Evolutionary conservation across 2,113 vertebrate species (phyloP), one percentile per base, ranked within the genome.

Genomic region (Uria aalge): DNA sequence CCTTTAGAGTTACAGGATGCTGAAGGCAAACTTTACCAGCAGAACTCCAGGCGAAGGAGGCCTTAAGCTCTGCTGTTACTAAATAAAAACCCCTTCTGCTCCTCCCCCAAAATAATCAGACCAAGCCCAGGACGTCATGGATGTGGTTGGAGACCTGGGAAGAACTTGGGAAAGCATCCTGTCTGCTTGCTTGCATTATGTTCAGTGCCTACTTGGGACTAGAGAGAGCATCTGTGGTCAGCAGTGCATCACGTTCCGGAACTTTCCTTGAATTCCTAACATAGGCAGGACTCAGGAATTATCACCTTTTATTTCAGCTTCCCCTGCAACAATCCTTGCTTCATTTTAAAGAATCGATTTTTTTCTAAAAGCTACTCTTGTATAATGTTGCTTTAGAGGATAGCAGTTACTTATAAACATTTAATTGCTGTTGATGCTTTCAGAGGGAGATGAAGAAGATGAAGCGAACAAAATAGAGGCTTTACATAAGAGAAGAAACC

Each of bases 401-500:
- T 11, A 34, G 30, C 34, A 43, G 71, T 53, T 92, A 16, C 43
- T 97, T 79, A n/a, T 30, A 93, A 77, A 85, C 20, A 11, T 17
- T 72, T 90, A 88, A 16, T 91, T 77, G 20, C 41, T 85, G 21
- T 81, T 94, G 73, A 38, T 96, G 55, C 89, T 96, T 89, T 88
- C 97, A 99, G 99, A 99, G 97, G 99, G 99, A 90, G 99, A 99
- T 94, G 99, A 99, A 97, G 99, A 99, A 97, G 99, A 99, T 88
- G 99, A 99, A 98, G 99, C 99, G 92, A 99, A 99, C 98, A 99
- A 99, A 98, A 99, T 99, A n/a, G 99, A 99, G 97, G 99, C 99
- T 88, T 99, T 99, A 63, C 99, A 99, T 97, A 99, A 99, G 97
- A 99, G 99, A 96, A 99, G 99, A 95, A 99, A 99, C 93, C 99